Base-by-base conservation (phyloP, 2,113 vertebrate genomes). In the Cathartes aura region DNA sequence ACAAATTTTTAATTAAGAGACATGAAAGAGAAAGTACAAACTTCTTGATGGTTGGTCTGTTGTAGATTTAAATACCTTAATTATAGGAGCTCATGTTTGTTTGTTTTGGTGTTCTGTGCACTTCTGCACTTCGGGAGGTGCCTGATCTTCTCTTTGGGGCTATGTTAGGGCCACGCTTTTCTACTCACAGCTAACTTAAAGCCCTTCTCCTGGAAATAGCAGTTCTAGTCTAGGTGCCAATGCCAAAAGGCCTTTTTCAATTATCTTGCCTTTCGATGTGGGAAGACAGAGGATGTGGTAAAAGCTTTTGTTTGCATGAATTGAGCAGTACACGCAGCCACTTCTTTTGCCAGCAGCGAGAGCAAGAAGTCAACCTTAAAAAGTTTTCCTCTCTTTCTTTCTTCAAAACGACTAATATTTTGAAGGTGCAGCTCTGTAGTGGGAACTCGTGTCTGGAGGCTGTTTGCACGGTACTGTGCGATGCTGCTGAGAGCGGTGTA, bases 321-420 rank as follows among this genome's bases (percentile, higher is more conserved):
- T 8, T 10, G 60, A 63, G 26, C 19, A 6, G 68, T 1, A 17
- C 6, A 2, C 8, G 30, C 64, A 43, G 19, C 24, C 0, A 0
- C 30, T 32, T 19, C 71, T 71, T 53, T 24, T 26, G 34, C 52
- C 67, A 38, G 60, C 56, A 89, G 52, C 1, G 0, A 74, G 64
- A 71, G 43, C 47, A 45, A 58, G 23, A 47, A 66, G 36, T n/a
- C 84, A n/a, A 2, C 32, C 40, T 62, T 12, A 0, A 20, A 52
- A 85, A 75, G 15, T 82, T 90, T 90, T 23, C 32, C 36, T 58
- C 11, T 45, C 34, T 38, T 17, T 58, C 50, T 59, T 53, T 27
- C 45, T 80, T 76, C 27, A 18, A 26, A 89, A 45, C 1, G 0
- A 5, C 32, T 6, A 3, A 3, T 47, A 5, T 10, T 12, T 56